Conservation (phyloP, 2,113 vertebrate genomes). For the Donacobius atricapilla region DNA sequence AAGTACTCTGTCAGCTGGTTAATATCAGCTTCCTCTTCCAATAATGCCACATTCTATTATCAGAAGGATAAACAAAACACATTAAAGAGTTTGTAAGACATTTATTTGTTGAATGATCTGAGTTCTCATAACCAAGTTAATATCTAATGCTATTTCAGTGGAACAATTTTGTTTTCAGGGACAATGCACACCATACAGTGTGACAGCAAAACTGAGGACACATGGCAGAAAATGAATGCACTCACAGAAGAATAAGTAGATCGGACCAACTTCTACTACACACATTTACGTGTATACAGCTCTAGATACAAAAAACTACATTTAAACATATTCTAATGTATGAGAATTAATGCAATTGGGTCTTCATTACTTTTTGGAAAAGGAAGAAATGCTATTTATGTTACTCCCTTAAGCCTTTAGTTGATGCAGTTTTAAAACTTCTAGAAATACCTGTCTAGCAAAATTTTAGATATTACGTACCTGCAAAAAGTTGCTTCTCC, state of each 20-base stretch:
- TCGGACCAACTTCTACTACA: not conserved
- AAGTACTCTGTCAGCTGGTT: slow-evolving; percentile 95
- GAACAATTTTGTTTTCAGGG: not conserved
- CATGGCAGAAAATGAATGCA: not conserved
- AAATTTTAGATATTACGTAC: slow-evolving; percentile 49
- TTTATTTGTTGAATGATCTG: not conserved
- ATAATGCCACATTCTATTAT: slow-evolving; percentile 83
- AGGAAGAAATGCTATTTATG: not conserved
- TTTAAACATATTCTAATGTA: not conserved
- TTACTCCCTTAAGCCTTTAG: not conserved
- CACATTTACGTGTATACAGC: not conserved
- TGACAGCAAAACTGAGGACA: not conserved
- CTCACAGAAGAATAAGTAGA: not conserved
- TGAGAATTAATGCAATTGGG: not conserved
- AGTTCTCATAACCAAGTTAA: not conserved
- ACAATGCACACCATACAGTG: not conserved
- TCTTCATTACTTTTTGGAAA: not conserved
- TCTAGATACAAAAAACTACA: not conserved
- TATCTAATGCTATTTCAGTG: not conserved
- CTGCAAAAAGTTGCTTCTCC: slow-evolving; percentile 93
- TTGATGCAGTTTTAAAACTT: not conserved
- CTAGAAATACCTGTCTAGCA: not conserved
- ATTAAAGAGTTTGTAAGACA: not conserved
- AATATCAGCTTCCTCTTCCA: slow-evolving; percentile 91
- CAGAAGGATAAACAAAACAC: slow-evolving; percentile 35